phyloP scores from a whole-genome alignment of 2,113 vertebrate species.

The Apaloderma vittatum region DNA sequence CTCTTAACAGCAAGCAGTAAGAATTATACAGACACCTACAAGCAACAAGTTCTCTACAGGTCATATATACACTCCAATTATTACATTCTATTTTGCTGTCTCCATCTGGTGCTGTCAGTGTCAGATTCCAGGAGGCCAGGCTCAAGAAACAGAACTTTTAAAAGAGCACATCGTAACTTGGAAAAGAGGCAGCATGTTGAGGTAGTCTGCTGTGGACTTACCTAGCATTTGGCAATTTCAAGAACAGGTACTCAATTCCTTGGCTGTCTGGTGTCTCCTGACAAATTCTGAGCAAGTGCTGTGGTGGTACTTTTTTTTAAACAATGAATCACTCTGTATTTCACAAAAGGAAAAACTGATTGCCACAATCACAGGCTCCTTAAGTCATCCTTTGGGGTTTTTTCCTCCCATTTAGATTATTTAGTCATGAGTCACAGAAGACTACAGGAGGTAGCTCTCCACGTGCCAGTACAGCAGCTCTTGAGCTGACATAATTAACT shows the following conservation, averaged over 20 bases:
- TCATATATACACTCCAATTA: background rate
- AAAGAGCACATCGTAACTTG: accelerated
- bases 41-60: background rate
- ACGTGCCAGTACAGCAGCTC: background rate
- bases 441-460: background rate
- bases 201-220: background rate
- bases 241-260: background rate
- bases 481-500: background rate
- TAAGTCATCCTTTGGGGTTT: background rate
- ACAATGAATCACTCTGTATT: background rate
- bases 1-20: background rate
- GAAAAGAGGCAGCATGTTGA: accelerated
- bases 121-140: background rate
- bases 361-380: background rate
- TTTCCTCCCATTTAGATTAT: background rate
- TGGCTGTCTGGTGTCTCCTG: background rate
- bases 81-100: background rate
- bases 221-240: background rate
- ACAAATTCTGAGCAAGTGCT: background rate
- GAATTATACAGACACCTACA: background rate
- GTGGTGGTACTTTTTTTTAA: background rate
- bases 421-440: constrained; percentile 8
- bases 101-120: background rate
- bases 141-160: background rate
- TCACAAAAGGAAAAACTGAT: background rate